Percentiles rank a stretch among this genome's conserved stretches.
phyloP scores from a whole-genome alignment of 1,140 invertebrate species.

The Ephestia elutella region DNA sequence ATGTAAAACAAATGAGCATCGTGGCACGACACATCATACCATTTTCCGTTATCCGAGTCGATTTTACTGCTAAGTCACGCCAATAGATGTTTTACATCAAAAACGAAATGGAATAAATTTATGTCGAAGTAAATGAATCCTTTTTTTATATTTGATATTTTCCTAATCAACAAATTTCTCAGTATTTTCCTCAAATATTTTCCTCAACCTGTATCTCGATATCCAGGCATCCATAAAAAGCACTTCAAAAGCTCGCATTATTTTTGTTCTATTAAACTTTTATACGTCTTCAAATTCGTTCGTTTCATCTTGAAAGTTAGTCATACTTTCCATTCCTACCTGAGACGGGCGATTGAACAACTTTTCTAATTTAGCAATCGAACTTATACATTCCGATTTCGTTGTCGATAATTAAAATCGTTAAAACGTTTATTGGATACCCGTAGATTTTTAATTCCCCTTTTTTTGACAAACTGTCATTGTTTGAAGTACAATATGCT shows the following conservation, averaged over 20 bases:
- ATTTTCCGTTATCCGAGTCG: no score
- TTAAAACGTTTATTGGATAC: slow-evolving; percentile 9
- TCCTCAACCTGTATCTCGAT: not conserved
- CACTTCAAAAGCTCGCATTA: slow-evolving; percentile 7
- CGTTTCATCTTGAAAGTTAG: slow-evolving; percentile 27
- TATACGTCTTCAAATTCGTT: slow-evolving; percentile 12
- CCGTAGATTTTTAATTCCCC: not conserved
- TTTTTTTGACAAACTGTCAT: not conserved
- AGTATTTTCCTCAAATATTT: no score
- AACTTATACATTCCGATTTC: slow-evolving; percentile 28
- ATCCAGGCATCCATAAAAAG: not conserved
- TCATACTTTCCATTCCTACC: slow-evolving; percentile 29
- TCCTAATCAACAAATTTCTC: no score
- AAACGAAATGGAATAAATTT: no score
- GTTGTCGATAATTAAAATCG: slow-evolving; percentile 24
- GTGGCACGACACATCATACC: no score
- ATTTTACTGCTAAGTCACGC: no score
- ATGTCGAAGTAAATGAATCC: no score
- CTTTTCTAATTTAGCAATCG: slow-evolving; percentile 36
- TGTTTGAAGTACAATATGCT: not conserved
- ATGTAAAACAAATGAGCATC: no score
- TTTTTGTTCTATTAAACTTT: slow-evolving; percentile 23
- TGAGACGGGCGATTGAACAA: slow-evolving; percentile 21
- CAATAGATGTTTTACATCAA: no score
- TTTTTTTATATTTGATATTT: no score